These are phyloP conservation scores for Pelecanus crispus DNA, from an alignment of 2,113 vertebrate species.

Conservation along the genomic window DNA sequence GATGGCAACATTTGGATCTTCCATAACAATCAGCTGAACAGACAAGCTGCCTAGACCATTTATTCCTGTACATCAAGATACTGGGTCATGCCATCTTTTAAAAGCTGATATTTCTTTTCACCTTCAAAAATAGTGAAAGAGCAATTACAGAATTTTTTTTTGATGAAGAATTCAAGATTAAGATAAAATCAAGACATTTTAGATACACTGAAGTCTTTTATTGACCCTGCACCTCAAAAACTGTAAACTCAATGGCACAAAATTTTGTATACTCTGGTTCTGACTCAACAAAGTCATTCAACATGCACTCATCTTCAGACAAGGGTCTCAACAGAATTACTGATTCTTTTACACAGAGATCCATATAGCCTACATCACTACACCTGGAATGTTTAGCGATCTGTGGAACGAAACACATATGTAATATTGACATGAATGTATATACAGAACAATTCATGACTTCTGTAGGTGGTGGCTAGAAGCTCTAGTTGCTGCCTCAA, in stretches of 20 bases:
- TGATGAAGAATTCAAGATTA: not conserved
- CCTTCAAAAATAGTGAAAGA: not conserved
- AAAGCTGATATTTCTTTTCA: not conserved
- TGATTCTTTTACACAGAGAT: not conserved
- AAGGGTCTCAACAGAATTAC: not conserved
- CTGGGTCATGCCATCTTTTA: not conserved
- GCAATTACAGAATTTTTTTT: not conserved
- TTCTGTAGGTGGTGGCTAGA: not conserved
- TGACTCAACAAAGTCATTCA: not conserved
- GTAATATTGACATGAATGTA: not conserved
- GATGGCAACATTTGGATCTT: not conserved
- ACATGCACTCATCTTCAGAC: not conserved
- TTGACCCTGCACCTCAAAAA: not conserved
- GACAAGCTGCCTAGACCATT: not conserved
- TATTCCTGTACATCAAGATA: not conserved
- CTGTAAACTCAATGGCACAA: not conserved
- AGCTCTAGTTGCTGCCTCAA: not conserved
- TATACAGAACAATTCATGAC: not conserved
- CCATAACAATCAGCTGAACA: not conserved
- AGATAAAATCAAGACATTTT: not conserved
- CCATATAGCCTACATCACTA: not conserved
- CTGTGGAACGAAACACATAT: not conserved
- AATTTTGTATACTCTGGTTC: not conserved
- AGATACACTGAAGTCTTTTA: not conserved
- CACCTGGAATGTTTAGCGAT: not conserved